Percentiles rank a stretch among this genome's conserved stretches.
Conservation (phyloP, 2,113 vertebrate species). For the Sclerurus mexicanus region DNA sequence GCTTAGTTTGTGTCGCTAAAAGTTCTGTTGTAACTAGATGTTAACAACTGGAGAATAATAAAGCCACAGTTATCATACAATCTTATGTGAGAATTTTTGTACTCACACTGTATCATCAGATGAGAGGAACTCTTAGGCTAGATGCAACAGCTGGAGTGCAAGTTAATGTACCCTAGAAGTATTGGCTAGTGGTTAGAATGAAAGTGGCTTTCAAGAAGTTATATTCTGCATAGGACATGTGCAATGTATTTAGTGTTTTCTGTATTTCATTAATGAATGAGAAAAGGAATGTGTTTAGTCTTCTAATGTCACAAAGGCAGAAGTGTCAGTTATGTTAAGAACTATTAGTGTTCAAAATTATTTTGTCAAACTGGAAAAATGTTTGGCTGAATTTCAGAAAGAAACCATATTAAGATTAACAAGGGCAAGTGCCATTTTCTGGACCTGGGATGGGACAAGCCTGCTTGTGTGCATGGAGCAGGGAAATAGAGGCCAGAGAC, state of each 20-base stretch:
- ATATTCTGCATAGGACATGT: rapidly evolving
- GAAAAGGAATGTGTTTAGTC: background rate
- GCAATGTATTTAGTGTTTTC: background rate
- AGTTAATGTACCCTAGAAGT: background rate
- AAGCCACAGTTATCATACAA: background rate
- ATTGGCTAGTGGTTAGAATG: rapidly evolving
- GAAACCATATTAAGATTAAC: background rate
- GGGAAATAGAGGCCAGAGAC: background rate
- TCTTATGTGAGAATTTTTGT: background rate
- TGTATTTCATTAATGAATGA: background rate
- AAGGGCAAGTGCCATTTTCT: background rate
- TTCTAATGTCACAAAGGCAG: background rate
- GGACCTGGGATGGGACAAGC: rapidly evolving
- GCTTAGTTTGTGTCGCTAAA: background rate
- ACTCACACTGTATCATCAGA: background rate
- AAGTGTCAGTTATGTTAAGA: background rate
- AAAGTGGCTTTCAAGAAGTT: background rate
- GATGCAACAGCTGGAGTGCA: background rate
- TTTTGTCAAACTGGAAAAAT: background rate
- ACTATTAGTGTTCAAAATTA: background rate
- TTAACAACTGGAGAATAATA: background rate
- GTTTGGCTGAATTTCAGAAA: background rate
- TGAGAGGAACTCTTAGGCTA: background rate
- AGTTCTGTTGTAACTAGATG: background rate
- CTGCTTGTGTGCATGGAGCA: background rate